Evolutionary conservation across 2,888 invertebrate genomes (phyloP), one percentile per base, ranked within the genome.

Genomic region (Clivina fossor): DNA sequence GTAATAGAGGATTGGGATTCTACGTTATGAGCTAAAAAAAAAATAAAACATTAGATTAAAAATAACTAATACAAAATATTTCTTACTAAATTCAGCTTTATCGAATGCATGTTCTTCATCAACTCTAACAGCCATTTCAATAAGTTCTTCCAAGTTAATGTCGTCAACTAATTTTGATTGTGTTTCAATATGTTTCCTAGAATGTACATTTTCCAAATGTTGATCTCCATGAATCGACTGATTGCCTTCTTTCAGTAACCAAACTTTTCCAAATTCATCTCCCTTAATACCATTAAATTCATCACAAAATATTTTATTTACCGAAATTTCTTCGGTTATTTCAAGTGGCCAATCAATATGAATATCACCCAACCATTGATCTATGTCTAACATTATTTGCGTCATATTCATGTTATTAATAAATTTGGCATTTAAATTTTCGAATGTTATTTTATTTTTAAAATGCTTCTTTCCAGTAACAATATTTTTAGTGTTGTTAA

Each of bases 11-110:
- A 41, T 26, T 62, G 40, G 4, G 70, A 61, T 11, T 61, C 60
- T 30, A 66, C 47, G 16, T 61, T 58, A 9, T 62, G 54, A 38
- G 61, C 69, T 69, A 55, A 54, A 68, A 67, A 56, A 40, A 33
- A 49, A n/a, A 38, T 26, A 33, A 28, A 54, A 54, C 28, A 11
- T 18, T 30, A 19, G 32, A n/a, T 28, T 8, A 26, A 8, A 15
- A 18, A 11, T 9, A 16, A 3, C 1, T 19, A 50, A 28, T 50
- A 16, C 20, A 19, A 11, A 16, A 35, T 11, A 30, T 24, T 55
- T 51, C 66, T 68, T 64, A 76, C 75, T 65, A 64, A 82, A 80
- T 37, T 66, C 69, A 5, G 72, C 73, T 9, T 69, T 65, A 30
- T 68, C 65, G 54, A 77, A 70, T 15, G 63, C 62, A 50, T 69